Conservation (phyloP, 2,888 invertebrate genomes). For the Apantesis nais region DNA sequence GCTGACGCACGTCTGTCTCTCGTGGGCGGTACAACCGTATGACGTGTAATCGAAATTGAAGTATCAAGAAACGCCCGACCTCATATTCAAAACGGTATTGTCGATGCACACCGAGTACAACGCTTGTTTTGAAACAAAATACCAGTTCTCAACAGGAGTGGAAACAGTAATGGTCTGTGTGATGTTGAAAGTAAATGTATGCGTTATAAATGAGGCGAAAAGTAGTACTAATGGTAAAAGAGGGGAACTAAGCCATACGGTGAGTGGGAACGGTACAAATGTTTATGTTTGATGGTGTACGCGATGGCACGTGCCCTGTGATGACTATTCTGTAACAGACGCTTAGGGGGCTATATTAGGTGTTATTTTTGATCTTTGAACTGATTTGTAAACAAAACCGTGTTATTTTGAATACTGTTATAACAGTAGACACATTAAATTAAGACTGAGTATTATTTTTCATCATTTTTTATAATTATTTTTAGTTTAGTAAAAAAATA, state of each 20-base stretch:
- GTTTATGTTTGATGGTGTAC: constrained; percentile 65
- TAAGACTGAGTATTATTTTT: background rate
- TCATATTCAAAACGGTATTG: constrained; percentile 51
- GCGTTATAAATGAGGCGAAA: constrained; percentile 49
- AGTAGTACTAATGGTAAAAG: constrained; percentile 46
- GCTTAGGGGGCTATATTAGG: constrained; percentile 58
- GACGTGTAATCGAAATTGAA: constrained; percentile 78
- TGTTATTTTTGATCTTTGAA: constrained; percentile 34
- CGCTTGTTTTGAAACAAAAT: constrained; percentile 53
- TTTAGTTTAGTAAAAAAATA: background rate
- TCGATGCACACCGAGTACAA: constrained; percentile 59
- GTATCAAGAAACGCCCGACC: constrained; percentile 62
- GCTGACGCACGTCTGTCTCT: constrained; percentile 75
- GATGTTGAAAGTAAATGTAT: constrained; percentile 35
- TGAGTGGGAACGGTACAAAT: constrained; percentile 63
- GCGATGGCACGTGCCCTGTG: constrained; percentile 74
- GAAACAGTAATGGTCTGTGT: constrained; percentile 55
- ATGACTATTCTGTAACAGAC: constrained; percentile 70
- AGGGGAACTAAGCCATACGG: constrained; percentile 58
- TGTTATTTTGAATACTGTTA: constrained; percentile 32
- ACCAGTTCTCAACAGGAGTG: constrained; percentile 15
- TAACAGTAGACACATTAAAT: background rate
- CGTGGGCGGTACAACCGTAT: constrained; percentile 80
- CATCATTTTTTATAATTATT: background rate
- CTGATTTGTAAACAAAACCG: constrained; percentile 26